Evolutionary conservation across 2,113 vertebrate species (phyloP), one percentile per base, ranked within the genome.

Genomic region (Herpailurus yagouaroundi): DNA sequence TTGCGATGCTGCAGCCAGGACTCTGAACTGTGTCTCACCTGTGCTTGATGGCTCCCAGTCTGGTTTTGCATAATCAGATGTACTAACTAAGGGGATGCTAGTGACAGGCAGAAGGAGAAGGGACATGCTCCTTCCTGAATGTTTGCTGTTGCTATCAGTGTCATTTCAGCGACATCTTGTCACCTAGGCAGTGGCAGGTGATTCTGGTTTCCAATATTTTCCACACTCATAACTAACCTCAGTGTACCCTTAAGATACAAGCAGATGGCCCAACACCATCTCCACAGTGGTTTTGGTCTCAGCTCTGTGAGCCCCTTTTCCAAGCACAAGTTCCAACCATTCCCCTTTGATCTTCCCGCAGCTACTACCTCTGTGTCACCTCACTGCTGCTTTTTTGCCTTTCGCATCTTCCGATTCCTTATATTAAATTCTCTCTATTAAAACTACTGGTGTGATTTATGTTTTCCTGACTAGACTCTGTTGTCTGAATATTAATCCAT

Each of bases 381-480:
- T 82, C 25, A 1, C 9, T 31, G 18, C n/a, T 88, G 82, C 5
- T 13, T 45, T 91, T 74, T 60, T 79, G 33, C 8, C 50, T 73
- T 95, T 83, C 68, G 7, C 29, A 21, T 69, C 74, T 19, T 80
- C 48, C 33, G 31, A 60, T 68, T 89, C 21, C 69, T 79, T 86
- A 45, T 55, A 81, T 57, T 48, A 27, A 69, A 16, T 68, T 73
- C 29, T 38, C 38, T 86, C 15, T 38, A 12, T 84, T 84, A 23
- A 80, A 64, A 33, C 60, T 85, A 38, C 38, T n/a, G 6, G 1
- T 85, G 31, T 36, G 14, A 16, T 63, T 52, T 79, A 15, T 52
- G 9, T 71, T 80, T 84, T 84, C 48, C 64, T 12, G 9, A 69
- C 13, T 77, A 73, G 13, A 84, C 4, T 48, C 14, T 25, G 8